These are phyloP conservation scores for Dicerorhinus sumatrensis DNA, from an alignment of 2,113 vertebrate genomes.

Conservation along the genomic window DNA sequence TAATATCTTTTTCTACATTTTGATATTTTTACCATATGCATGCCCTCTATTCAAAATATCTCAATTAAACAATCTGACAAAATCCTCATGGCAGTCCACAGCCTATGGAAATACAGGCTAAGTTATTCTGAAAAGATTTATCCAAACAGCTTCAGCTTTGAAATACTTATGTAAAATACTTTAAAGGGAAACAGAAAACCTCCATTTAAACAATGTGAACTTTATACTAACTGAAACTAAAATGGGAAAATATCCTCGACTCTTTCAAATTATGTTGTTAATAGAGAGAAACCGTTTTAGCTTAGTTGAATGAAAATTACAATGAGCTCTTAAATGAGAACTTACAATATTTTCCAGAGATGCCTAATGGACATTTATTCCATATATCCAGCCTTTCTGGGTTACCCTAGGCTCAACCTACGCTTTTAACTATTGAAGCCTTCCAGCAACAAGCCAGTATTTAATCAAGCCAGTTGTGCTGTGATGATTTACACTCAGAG, in stretches of 20 bases:
- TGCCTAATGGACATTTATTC: neutral
- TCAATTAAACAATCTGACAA: neutral
- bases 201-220: neutral
- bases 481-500: conserved; percentile 22
- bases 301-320: neutral
- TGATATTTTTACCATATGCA: neutral
- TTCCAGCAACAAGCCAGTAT: neutral
- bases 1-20: neutral
- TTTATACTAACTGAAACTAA: neutral
- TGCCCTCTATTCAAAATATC: neutral
- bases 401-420: neutral
- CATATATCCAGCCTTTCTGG: neutral
- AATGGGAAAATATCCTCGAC: neutral
- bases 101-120: neutral
- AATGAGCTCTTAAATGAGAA: neutral
- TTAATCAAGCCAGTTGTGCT: neutral
- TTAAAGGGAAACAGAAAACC: neutral
- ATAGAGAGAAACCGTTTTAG: neutral
- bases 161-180: neutral
- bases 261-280: neutral
- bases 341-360: neutral
- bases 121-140: neutral
- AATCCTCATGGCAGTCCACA: neutral
- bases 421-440: neutral
- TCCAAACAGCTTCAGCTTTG: neutral